Conservation (phyloP, 2,797 vertebrate genomes). For the Loriculus beryllinus region DNA sequence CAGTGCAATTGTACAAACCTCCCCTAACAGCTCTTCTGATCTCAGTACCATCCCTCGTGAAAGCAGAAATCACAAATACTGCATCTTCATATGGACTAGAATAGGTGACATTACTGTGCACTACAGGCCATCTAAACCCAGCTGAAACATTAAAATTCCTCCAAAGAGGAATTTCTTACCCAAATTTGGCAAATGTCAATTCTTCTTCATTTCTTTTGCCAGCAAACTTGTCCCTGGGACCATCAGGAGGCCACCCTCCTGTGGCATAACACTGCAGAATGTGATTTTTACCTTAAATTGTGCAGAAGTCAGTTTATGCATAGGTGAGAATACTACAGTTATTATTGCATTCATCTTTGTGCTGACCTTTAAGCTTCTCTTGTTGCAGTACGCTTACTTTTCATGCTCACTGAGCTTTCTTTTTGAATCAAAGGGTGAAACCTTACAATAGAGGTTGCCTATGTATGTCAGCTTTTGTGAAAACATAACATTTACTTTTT, state of each 20-base stretch:
- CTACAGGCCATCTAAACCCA: background rate
- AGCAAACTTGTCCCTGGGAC: background rate
- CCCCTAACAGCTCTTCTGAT: background rate
- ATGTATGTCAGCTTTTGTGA: background rate
- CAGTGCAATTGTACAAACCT: background rate
- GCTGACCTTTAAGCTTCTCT: constrained; percentile 37
- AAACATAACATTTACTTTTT: constrained; percentile 43
- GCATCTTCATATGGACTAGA: background rate
- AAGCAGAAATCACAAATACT: background rate
- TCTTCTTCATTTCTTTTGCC: background rate
- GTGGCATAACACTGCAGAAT: background rate
- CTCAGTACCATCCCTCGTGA: background rate
- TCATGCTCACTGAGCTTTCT: background rate
- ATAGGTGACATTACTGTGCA: background rate
- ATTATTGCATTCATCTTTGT: background rate
- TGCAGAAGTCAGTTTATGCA: background rate
- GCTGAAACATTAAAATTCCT: background rate
- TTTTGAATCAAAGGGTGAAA: constrained; percentile 21
- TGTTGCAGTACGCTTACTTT: background rate
- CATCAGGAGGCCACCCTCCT: background rate
- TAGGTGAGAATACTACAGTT: background rate
- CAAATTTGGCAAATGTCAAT: background rate
- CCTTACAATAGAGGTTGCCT: background rate
- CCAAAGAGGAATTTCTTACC: background rate
- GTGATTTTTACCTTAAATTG: background rate